Base-by-base conservation (phyloP, 53 echinoderm and acorn worm species). In the Crossaster papposus region DNA sequence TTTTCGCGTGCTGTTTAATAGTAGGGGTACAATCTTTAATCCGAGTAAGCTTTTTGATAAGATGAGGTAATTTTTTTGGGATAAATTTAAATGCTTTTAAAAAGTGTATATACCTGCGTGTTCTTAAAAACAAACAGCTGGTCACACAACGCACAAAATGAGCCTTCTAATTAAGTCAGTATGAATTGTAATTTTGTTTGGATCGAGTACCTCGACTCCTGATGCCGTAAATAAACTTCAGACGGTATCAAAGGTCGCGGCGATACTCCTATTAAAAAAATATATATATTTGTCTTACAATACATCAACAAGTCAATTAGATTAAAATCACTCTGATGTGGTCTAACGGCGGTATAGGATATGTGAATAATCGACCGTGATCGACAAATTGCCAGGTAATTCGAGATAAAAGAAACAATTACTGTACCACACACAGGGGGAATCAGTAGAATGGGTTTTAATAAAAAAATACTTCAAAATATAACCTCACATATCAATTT, bases 261-360 rank as follows among this genome's bases (percentile, higher is more conserved):
- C 24, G 28, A 68, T 68, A 68, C 28, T 68, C 28, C 2, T 68
- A 68, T 20, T 26, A n/a, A 4, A 68, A 68, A 58, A n/a, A n/a
- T n/a, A 17, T 58, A 14, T 58, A 20, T 3, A 3, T 58, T 68
- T 2, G 4, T n/a, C 9, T 68, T 28, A 68, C 28, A 23, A 68
- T 68, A 18, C 58, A 68, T 68, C 68, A 68, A 68, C 68, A 68
- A 68, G 68, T 68, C 68, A 18, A 68, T n/a, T n/a, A 28, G 20
- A 11, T 26, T 68, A 68, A 26, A 10, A 58, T 58, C 22, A 20
- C 22, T n/a, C n/a, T n/a, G 58, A 11, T 18, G 17, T 58, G 15
- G 22, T 18, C 58, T 58, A 20, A 58, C 58, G 17, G 12, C 58
- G 58, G 17, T 17, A 0, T 14, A 58, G 17, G 22, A 0, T 18